Conservation (phyloP, 2,113 vertebrate genomes). For the Tetraodon nigroviridis region DNA sequence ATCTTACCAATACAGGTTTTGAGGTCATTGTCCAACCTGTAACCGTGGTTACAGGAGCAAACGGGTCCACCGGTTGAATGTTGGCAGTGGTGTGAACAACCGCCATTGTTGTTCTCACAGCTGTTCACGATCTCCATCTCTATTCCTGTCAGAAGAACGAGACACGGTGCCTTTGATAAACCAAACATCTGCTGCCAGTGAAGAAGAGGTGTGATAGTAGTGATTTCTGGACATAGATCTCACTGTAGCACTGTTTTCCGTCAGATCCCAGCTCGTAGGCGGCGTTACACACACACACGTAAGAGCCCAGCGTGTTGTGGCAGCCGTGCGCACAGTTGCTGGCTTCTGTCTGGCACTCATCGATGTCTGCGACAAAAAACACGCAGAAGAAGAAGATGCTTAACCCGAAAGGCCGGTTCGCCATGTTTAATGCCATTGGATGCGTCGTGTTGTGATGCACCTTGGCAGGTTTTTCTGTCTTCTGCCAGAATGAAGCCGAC, state of each 20-base stretch:
- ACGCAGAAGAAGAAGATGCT: background rate
- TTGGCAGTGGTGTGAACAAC: conserved; percentile 86
- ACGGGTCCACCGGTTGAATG: conserved; percentile 80
- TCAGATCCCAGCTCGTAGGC: conserved; percentile 90
- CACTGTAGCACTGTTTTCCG: conserved; percentile 88
- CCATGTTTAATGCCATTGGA: too few relatives aligned
- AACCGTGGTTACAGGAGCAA: conserved; percentile 85
- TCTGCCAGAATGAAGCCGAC: conserved; percentile 76
- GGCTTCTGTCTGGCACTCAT: conserved; percentile 78
- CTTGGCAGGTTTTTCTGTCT: conserved; percentile 80
- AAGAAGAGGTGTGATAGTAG: background rate
- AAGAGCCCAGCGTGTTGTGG: conserved; percentile 87
- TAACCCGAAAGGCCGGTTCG: too few relatives aligned
- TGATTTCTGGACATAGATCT: conserved; percentile 48
- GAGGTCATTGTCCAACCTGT: conserved; percentile 78
- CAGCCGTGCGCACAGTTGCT: conserved; percentile 84
- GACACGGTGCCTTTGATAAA: background rate
- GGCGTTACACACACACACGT: conserved; percentile 78
- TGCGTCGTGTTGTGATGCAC: conserved; percentile 51
- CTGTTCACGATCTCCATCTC: conserved; percentile 98
- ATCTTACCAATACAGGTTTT: conserved; percentile 84
- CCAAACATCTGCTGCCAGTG: background rate
- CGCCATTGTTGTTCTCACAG: conserved; percentile 84
- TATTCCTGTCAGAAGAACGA: conserved; percentile 75
- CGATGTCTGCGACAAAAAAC: conserved; percentile 74